phyloP scores from a whole-genome alignment of 1,140 invertebrate genomes.

The Drosophila nigromelanica region DNA sequence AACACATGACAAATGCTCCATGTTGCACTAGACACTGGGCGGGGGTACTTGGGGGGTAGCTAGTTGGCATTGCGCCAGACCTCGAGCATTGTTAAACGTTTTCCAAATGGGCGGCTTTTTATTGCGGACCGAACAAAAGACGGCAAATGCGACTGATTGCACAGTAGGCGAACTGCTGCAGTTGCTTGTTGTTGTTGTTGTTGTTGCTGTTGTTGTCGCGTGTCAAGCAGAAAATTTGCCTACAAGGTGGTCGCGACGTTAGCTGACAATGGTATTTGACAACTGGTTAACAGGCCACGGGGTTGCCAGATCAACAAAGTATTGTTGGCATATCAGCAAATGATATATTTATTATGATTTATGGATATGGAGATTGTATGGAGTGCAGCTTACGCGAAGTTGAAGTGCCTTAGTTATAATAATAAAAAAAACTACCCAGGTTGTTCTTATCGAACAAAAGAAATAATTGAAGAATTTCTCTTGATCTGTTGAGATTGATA shows the following conservation, averaged over 20 bases:
- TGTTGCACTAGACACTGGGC: constrained; percentile 11
- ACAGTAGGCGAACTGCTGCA: constrained; percentile 27
- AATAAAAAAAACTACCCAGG: too few species aligned
- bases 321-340: neutral
- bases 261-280: constrained; percentile 16
- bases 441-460: too few species aligned
- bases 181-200: constrained; percentile 6
- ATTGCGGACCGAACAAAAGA: constrained; percentile 53
- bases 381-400: too few species aligned
- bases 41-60: constrained; percentile 1
- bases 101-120: constrained; percentile 47
- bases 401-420: too few species aligned
- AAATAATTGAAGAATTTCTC: too few species aligned
- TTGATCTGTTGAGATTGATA: too few species aligned
- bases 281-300: constrained; percentile 11
- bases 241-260: constrained; percentile 20
- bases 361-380: neutral
- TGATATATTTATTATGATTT: constrained; percentile 17
- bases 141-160: constrained; percentile 37
- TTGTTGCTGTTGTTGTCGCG: constrained; percentile 11
- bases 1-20: constrained; percentile 60
- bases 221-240: constrained; percentile 8
- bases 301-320: constrained; percentile 6
- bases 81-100: constrained; percentile 58
- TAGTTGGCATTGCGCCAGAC: constrained; percentile 54